Evolutionary conservation across 1,140 invertebrate species (phyloP), one percentile per base, ranked within the genome.

Genomic region (Batillaria attramentaria): DNA sequence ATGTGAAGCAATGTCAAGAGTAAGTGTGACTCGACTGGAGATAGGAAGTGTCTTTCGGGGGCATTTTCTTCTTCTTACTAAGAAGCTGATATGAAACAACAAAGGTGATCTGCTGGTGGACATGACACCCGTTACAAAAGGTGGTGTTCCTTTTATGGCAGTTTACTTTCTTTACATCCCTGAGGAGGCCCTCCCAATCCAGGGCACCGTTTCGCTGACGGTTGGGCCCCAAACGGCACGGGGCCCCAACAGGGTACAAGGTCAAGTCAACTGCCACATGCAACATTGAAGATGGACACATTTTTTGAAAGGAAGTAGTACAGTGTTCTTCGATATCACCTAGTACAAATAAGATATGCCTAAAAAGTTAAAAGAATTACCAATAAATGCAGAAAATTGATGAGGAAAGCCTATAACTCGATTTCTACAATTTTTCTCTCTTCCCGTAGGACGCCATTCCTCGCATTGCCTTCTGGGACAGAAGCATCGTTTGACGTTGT

Each of bases 201-300:
- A 4, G 33, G 33, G n/a, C 46, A 6, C 33, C 28, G 57, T 50
- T 20, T 31, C 24, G 68, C 8, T 16, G 3, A 0, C 6, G n/a
- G 35, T 46, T n/a, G 39, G 68, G 33, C 39, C 28, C 39, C 50
- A 28, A 13, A 10, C 28, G n/a, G 50, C 39, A 39, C 54, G 73
- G 73, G 73, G 73, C 73, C 73, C 72, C 54, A 60, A 57, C 73
- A 75, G 73, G 73, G 73, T 75, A 75, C 57, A 75, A 42, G 35
- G 57, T 65, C 57, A 60, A 16, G 28, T 37, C 39, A 75, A 75
- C 42, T 39, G 42, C 13, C n/a, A 31, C 24, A 28, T 24, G 3
- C 68, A 8, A 4, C 16, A 24, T 6, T 6, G n/a, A 5, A 39
- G 16, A 70, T 31, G 43, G 13, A 70, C 1, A 28, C 57, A n/a